Base-by-base conservation (phyloP, 2,888 invertebrate species). In the Andrena chrysosceles region DNA sequence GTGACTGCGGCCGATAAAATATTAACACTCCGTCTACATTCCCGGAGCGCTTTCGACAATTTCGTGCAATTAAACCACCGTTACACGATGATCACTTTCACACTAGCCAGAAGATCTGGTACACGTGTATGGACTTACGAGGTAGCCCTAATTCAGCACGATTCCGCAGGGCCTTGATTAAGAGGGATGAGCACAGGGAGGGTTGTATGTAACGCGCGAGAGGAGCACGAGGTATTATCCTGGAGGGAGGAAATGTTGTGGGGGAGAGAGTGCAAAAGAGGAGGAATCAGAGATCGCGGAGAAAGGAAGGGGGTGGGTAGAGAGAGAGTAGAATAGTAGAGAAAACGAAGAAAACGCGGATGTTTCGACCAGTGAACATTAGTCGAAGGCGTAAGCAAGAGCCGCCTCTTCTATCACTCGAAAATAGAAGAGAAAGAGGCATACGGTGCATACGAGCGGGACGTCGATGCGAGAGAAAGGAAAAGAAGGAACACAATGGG, bases 401-500 rank as follows among this genome's bases (percentile, higher is more conserved):
- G 68, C 68, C 79, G 67, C 60, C 68, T 70, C 71, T 78, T 49
- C 71, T 80, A 80, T 82, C 70, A 72, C 74, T 63, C 56, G 79
- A 84, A 60, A 84, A 64, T 68, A 56, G 69, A 59, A 71, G 60
- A 73, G 33, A 70, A 70, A 81, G 83, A 83, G 81, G 74, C 29
- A 42, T 42, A 66, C 80, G 80, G 75, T 74, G 71, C 81, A 81
- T 71, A 80, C 42, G 79, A 79, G 64, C 62, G 62, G 78, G 63
- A 66, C 74, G 85, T 78, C 83, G 82, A 85, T 68, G 63, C 77
- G 74, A 52, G 74, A 70, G 75, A 77, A 79, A 78, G 78, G 77
- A 79, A 80, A 74, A 54, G 66, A 62, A 72, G 66, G 59, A 60
- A 56, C 80, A 88, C 88, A 89, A 88, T 88, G 76, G 85, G 78